Base-by-base conservation (phyloP, 2,888 invertebrate species). In the Eueremaeus valkanovi region DNA sequence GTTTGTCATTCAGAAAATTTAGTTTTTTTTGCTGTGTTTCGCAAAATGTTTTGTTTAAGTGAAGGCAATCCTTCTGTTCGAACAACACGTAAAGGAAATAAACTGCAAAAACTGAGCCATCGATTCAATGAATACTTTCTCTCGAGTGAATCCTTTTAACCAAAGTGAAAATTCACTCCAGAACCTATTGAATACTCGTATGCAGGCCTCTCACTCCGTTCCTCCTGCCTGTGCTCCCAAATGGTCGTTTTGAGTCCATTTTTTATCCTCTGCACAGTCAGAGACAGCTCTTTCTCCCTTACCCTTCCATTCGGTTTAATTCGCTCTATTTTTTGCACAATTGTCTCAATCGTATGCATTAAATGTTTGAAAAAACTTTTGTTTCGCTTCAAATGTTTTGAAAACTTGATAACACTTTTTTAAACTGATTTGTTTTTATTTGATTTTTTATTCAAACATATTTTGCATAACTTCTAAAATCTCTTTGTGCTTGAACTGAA, bases 121-220 rank as follows among this genome's bases (percentile, higher is more conserved):
- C 36, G 33, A 63, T 33, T 63, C n/a, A 21, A 63, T 63, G 63
- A 63, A 63, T 33, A 63, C 63, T 63, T 63, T 63, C 63, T 63
- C 63, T 63, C 63, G 11, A 63, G 33, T 68, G 40, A 68, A 68
- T 68, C 68, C 68, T 68, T 68, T 68, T 68, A 68, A 40, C 40
- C 2, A 68, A 68, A 68, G 68, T 68, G 68, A 68, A 68, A 68
- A 68, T 40, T 68, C 40, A 68, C 24, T 40, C 8, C 36, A 40
- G 31, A 61, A 68, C 68, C 40, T 68, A 36, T 68, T 68, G 36
- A 68, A 42, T 68, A 61, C 31, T 29, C 18, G 18, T 61, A 18
- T 33, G 21, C n/a, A 33, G 29, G 13, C 21, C 58, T 58, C 24
- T 58, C 3, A 24, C 6, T 27, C 5, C 21, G 27, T 29, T 24